Conservation (phyloP, 2,888 invertebrate species). For the Spicauda simplicius region DNA sequence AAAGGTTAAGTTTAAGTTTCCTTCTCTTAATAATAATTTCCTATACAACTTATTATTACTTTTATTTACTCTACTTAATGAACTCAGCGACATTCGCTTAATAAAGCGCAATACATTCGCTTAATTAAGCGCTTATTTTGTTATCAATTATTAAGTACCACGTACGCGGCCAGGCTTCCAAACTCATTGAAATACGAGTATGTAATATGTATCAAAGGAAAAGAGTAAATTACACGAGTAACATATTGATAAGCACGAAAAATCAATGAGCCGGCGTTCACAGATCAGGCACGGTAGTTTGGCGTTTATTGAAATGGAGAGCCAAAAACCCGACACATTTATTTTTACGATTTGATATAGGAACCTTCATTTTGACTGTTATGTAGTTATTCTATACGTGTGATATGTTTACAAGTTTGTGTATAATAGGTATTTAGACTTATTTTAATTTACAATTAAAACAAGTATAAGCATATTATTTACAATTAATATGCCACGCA, state of each 20-base stretch:
- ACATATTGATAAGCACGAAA: constrained; percentile 29
- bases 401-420: too few species aligned
- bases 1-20: too few species aligned
- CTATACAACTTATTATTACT: too few species aligned
- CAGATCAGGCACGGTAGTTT: neutral
- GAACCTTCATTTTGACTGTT: neutral
- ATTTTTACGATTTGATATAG: neutral
- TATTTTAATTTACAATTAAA: too few species aligned
- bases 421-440: too few species aligned
- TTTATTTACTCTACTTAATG: too few species aligned
- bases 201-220: constrained; percentile 32
- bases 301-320: constrained; percentile 25
- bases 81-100: neutral
- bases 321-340: neutral
- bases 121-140: neutral
- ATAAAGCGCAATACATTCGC: neutral
- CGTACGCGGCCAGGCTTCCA: neutral
- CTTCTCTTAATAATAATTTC: too few species aligned
- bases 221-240: constrained; percentile 34
- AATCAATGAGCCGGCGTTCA: constrained; percentile 28
- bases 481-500: too few species aligned
- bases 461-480: too few species aligned
- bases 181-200: constrained; percentile 32
- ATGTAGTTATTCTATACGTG: neutral
- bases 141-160: constrained; percentile 8